These are phyloP conservation scores for Ceraclea dissimilis DNA, from an alignment of 2,888 invertebrate species.

Conservation along the genomic window DNA sequence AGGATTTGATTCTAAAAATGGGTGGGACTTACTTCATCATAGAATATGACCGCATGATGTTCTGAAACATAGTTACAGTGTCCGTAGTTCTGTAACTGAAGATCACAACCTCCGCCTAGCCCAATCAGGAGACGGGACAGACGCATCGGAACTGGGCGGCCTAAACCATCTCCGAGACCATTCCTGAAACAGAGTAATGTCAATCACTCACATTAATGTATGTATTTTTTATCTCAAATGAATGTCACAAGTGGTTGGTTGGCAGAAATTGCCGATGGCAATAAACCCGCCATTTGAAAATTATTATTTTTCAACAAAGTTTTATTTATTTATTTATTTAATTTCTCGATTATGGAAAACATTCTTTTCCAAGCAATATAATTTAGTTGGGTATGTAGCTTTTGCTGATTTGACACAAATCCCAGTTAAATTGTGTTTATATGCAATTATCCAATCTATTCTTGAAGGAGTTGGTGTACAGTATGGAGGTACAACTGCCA, in stretches of 20 bases:
- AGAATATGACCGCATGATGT: conserved; percentile 75
- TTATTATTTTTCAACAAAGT: too few relatives aligned
- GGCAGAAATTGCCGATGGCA: too few relatives aligned
- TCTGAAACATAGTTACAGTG: conserved; percentile 63
- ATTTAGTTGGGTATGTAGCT: too few relatives aligned
- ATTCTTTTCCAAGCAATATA: too few relatives aligned
- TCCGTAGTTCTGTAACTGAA: conserved; percentile 55
- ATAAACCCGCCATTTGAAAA: too few relatives aligned
- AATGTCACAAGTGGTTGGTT: too few relatives aligned
- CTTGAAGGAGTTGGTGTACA: neutral
- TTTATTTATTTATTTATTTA: neutral
- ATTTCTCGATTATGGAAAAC: too few relatives aligned
- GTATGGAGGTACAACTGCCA: neutral
- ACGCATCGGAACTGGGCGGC: conserved; percentile 38
- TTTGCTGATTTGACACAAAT: neutral
- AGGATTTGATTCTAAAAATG: neutral
- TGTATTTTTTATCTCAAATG: too few relatives aligned
- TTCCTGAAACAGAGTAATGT: conserved; percentile 23
- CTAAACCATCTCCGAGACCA: conserved; percentile 30
- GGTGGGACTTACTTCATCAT: conserved; percentile 58
- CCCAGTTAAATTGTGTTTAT: too few relatives aligned
- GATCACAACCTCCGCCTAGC: conserved; percentile 54
- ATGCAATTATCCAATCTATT: too few relatives aligned
- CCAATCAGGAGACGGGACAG: conserved; percentile 51
- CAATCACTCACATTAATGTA: neutral